Percentiles rank a stretch among this genome's conserved stretches.
These are phyloP conservation scores for Dasypolia templi DNA, from an alignment of 2,888 invertebrate genomes.

Conservation along the genomic window DNA sequence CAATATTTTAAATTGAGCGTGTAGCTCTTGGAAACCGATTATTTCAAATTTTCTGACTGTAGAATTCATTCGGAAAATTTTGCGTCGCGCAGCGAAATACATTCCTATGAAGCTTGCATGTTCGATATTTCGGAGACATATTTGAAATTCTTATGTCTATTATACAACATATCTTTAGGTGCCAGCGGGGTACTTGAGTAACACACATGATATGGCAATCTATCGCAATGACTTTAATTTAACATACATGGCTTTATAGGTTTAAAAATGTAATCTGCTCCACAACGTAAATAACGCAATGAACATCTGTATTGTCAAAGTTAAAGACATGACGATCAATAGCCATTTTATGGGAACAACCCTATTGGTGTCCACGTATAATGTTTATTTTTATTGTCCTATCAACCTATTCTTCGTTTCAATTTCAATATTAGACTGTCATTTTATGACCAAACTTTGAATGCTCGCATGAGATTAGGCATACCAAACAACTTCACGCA, in stretches of 20 bases:
- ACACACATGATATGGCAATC: background rate
- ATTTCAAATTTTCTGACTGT: constrained; percentile 40
- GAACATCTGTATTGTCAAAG: background rate
- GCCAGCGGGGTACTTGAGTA: background rate
- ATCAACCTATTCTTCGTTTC: no score
- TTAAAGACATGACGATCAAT: background rate
- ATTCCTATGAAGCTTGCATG: constrained; percentile 23
- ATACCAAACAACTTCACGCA: background rate
- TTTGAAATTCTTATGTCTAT: constrained; percentile 16
- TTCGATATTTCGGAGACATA: constrained; percentile 20
- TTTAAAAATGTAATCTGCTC: background rate
- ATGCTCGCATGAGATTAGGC: background rate
- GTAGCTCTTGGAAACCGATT: constrained; percentile 18
- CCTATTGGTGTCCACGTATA: background rate
- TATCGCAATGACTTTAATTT: background rate
- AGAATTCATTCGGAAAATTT: constrained; percentile 30
- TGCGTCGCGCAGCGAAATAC: constrained; percentile 19
- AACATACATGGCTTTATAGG: background rate
- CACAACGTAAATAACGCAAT: background rate
- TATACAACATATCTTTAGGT: background rate
- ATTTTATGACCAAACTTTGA: background rate
- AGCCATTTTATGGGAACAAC: background rate
- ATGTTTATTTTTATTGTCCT: background rate
- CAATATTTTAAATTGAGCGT: constrained; percentile 49
- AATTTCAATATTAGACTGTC: background rate